Evolutionary conservation across 2,797 vertebrate genomes (phyloP).

Genomic region (Sebastes baramenuke): DNA sequence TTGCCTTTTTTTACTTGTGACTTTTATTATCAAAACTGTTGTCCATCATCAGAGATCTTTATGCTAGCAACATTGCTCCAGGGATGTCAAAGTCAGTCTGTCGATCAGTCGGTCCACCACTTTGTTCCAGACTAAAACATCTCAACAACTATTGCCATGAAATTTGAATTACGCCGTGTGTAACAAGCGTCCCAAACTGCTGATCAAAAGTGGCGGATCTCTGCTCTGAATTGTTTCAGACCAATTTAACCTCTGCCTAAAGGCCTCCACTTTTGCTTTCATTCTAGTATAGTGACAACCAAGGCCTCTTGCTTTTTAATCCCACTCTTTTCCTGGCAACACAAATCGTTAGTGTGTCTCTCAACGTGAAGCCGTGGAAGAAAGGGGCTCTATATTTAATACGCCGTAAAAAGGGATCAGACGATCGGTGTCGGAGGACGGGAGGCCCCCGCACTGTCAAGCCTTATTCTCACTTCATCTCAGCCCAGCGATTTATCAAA

Average conservation of each 20-base stretch:
- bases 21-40: not conserved
- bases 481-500: conserved; percentile 78
- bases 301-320: conserved; percentile 18
- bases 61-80: not conserved
- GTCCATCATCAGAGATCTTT: not conserved
- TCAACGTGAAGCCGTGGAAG: conserved; percentile 34
- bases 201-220: not conserved
- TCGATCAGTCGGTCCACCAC: not conserved
- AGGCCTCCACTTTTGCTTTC: not conserved
- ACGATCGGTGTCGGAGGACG: conserved; percentile 69
- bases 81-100: not conserved
- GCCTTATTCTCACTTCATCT: conserved; percentile 81
- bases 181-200: not conserved
- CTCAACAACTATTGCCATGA: no score
- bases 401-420: conserved; percentile 65
- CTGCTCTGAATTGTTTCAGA: conserved; percentile 5
- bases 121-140: not conserved
- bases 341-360: conserved; percentile 55
- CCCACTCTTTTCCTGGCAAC: conserved; percentile 28
- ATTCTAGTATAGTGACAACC: conserved; percentile 1
- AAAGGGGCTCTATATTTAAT: conserved; percentile 70
- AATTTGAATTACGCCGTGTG: no score
- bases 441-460: conserved; percentile 71
- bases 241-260: conserved; percentile 13
- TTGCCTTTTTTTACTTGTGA: not conserved